A percentile compares a stretch with the other conserved stretches of the same genome.
These are phyloP conservation scores for Ganaspis sp. DNA, from an alignment of 1,140 invertebrate genomes.

Conservation along the genomic window DNA sequence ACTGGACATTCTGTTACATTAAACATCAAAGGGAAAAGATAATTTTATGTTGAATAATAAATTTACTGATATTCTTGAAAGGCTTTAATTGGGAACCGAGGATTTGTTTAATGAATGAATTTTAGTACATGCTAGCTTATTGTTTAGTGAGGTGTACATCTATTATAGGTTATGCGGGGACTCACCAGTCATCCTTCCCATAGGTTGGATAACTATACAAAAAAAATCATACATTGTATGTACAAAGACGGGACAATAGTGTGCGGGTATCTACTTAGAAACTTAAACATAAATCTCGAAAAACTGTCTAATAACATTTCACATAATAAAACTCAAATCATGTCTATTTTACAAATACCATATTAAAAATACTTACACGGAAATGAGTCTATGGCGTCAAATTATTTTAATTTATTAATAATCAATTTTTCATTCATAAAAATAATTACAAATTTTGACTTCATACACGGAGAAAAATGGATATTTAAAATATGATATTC, in stretches of 20 bases:
- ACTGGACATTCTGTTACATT: too few species aligned
- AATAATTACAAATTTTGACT: too few species aligned
- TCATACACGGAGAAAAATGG: too few species aligned
- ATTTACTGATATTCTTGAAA: background rate
- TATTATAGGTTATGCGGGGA: constrained; percentile 68
- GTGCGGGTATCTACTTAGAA: background rate
- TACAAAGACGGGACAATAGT: constrained; percentile 63
- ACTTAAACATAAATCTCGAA: background rate
- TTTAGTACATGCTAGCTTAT: constrained; percentile 10
- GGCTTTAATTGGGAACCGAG: background rate
- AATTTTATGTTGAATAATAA: too few species aligned
- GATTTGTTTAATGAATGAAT: background rate
- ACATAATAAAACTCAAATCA: background rate
- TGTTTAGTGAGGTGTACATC: constrained; percentile 33
- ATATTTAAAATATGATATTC: too few species aligned
- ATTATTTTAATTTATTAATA: too few species aligned
- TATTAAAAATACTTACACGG: too few species aligned
- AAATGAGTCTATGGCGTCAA: too few species aligned
- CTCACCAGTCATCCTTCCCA: constrained; percentile 80
- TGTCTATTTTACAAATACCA: too few species aligned
- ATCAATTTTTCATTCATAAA: too few species aligned
- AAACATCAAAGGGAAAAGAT: background rate
- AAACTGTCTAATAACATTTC: background rate
- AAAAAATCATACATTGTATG: constrained; percentile 70
- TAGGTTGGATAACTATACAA: constrained; percentile 78